Evolutionary conservation across 2,797 vertebrate species (phyloP).

Genomic region (Catamblyrhynchus diadema): DNA sequence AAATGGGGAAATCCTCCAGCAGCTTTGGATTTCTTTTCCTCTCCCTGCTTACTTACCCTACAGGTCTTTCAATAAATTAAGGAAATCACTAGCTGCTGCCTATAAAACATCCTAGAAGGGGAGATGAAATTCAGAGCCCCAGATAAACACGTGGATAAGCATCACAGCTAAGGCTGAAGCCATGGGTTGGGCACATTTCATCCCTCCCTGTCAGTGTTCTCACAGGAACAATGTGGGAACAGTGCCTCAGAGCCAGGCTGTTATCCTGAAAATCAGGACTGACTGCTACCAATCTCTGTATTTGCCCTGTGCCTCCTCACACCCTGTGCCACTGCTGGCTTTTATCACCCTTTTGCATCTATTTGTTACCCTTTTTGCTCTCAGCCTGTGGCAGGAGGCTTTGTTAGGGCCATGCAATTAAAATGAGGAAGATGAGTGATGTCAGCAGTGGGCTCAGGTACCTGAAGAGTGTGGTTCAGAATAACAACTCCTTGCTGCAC

Average conservation of each 20-base stretch:
- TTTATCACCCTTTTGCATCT: not conserved
- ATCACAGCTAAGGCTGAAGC: not conserved
- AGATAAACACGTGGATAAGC: not conserved
- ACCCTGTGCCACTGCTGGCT: not conserved
- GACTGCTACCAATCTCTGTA: not conserved
- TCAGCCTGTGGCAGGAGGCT: not conserved
- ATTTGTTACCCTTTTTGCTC: not conserved
- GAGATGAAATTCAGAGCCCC: not conserved
- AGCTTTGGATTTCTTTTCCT: not conserved
- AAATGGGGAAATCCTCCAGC: not conserved
- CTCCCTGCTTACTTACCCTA: not conserved
- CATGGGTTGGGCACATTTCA: not conserved
- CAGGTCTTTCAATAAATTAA: not conserved
- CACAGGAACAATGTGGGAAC: not conserved
- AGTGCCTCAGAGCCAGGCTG: not conserved
- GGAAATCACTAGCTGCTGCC: not conserved
- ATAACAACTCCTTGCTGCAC: not conserved
- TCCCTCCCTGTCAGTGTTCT: not conserved
- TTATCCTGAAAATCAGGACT: not conserved
- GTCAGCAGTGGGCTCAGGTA: not conserved
- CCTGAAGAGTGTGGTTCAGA: not conserved
- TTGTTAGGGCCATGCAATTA: not conserved
- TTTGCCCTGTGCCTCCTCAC: not conserved
- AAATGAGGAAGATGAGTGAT: not conserved
- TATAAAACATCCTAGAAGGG: not conserved